These are phyloP conservation scores for Dryocosmus kuriphilus DNA, from an alignment of 2,888 invertebrate species.

Conservation along the genomic window DNA sequence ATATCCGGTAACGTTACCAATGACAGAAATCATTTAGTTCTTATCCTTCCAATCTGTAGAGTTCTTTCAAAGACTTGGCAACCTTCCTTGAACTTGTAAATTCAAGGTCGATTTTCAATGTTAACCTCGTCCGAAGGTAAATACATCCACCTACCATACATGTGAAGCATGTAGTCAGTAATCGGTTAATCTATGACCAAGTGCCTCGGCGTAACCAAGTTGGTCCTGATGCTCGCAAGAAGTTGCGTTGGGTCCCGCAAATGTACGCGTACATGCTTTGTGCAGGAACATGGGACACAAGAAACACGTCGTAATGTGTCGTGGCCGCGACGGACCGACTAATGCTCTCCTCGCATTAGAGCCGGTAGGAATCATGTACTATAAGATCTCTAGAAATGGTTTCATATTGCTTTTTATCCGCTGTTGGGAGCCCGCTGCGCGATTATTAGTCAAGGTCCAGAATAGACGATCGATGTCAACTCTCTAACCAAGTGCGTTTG, in stretches of 20 bases:
- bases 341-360: conserved; percentile 53
- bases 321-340: conserved; percentile 46
- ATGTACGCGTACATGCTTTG: not conserved
- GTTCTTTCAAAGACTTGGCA: not conserved
- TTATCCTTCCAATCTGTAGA: not conserved
- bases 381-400: conserved; percentile 39
- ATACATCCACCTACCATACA: conserved; percentile 38
- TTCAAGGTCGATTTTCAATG: conserved; percentile 50
- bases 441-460: conserved; percentile 41
- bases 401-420: conserved; percentile 39
- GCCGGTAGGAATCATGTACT: conserved; percentile 32
- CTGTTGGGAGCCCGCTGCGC: conserved; percentile 16
- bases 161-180: conserved; percentile 40
- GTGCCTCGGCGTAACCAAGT: conserved; percentile 50
- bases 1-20: not conserved
- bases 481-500: conserved; percentile 37
- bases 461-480: conserved; percentile 5
- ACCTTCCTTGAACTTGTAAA: conserved; percentile 25
- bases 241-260: conserved; percentile 29
- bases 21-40: not conserved
- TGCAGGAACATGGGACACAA: conserved; percentile 36
- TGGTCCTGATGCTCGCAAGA: conserved; percentile 51
- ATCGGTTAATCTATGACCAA: conserved; percentile 52
- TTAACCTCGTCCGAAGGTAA: conserved; percentile 43
- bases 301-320: conserved; percentile 54